phyloP scores from a whole-genome alignment of 2,113 vertebrate species.

The Polypterus senegalus region DNA sequence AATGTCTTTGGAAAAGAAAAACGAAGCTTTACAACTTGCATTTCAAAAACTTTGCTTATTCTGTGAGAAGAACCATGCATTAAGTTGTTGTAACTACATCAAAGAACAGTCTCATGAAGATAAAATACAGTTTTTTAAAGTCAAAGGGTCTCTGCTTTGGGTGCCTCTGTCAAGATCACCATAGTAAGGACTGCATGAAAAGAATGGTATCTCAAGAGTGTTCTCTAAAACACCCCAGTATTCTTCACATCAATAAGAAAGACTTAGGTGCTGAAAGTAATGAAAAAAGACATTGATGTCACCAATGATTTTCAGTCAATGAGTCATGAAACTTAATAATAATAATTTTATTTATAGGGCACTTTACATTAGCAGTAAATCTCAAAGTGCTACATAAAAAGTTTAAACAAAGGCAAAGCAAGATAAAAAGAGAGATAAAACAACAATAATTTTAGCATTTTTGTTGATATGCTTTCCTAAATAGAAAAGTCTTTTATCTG shows the following conservation, averaged over 20 bases:
- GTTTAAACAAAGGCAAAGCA: too few relatives aligned
- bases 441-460: too few relatives aligned
- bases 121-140: constrained; percentile 9
- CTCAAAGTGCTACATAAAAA: too few relatives aligned
- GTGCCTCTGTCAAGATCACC: constrained; percentile 9
- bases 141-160: constrained; percentile 16
- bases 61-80: constrained; percentile 4
- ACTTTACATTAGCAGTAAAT: too few relatives aligned
- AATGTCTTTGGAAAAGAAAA: too few relatives aligned
- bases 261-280: not conserved
- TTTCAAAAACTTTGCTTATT: constrained; percentile 3
- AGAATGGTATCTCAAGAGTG: constrained; percentile 10
- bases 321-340: too few relatives aligned
- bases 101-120: constrained; percentile 4
- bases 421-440: too few relatives aligned
- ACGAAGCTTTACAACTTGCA: not conserved
- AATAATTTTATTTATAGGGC: too few relatives aligned
- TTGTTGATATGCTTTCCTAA: too few relatives aligned
- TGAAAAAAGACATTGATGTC: not conserved
- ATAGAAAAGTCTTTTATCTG: too few relatives aligned
- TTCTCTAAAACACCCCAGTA: constrained; percentile 4
- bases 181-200: constrained; percentile 8
- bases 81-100: constrained; percentile 4
- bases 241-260: not conserved
- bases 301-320: not conserved